Evolutionary conservation across 2,888 invertebrate species (phyloP).

Genomic region (Oscheius sp.): DNA sequence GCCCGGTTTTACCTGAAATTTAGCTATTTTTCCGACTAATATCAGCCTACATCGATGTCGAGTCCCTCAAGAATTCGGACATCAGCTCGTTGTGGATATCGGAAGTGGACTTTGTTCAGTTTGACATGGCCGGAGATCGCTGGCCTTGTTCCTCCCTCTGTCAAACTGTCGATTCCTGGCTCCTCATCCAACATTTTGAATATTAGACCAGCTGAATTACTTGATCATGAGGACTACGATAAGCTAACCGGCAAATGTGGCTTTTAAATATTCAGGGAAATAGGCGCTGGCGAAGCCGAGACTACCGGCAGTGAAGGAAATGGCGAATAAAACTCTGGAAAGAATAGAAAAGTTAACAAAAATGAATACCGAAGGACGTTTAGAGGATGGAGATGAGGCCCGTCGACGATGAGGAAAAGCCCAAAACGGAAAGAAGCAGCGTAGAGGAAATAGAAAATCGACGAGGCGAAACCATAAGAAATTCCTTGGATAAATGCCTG

Average conservation of each 20-base stretch:
- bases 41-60: conserved; percentile 27
- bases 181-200: conserved; percentile 73
- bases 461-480: conserved; percentile 70
- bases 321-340: conserved; percentile 77
- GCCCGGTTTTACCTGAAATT: conserved; percentile 75
- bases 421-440: conserved; percentile 74
- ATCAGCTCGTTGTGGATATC: conserved; percentile 73
- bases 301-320: conserved; percentile 76
- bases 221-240: too few relatives aligned
- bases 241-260: conserved; percentile 51
- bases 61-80: conserved; percentile 51
- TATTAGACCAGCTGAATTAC: conserved; percentile 72
- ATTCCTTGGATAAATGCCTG: conserved; percentile 60
- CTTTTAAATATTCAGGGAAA: conserved; percentile 75
- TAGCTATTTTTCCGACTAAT: not conserved
- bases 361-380: conserved; percentile 72
- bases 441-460: conserved; percentile 74
- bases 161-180: conserved; percentile 73
- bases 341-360: conserved; percentile 30
- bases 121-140: conserved; percentile 59
- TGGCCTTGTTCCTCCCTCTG: conserved; percentile 61
- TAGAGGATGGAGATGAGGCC: conserved; percentile 74
- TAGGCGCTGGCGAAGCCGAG: conserved; percentile 75
- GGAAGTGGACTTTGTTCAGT: conserved; percentile 67
- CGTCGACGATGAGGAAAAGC: conserved; percentile 73